These are phyloP conservation scores for Trilocha varians DNA, from an alignment of 2,888 invertebrate species.

Conservation along the genomic window DNA sequence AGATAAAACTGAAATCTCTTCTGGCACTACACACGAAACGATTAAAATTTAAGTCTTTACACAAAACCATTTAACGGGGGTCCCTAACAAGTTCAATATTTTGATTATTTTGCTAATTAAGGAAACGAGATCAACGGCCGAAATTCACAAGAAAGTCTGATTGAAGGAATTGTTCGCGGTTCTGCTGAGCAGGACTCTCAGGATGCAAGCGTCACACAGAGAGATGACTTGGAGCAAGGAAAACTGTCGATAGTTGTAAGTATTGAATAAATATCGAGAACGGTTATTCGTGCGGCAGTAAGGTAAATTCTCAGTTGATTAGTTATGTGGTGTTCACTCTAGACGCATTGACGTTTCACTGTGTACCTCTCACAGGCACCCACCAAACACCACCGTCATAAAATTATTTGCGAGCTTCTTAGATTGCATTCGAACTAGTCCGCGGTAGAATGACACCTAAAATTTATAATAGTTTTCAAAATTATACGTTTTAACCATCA, in stretches of 20 bases:
- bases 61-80: conserved; percentile 49
- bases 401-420: conserved; percentile 69
- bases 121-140: conserved; percentile 60
- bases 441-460: conserved; percentile 36
- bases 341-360: conserved; percentile 62
- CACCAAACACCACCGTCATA: conserved; percentile 52
- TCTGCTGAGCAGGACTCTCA: conserved; percentile 64
- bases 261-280: conserved; percentile 43
- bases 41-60: conserved; percentile 48
- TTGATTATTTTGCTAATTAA: conserved; percentile 71
- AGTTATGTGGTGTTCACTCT: conserved; percentile 60
- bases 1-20: conserved; percentile 58
- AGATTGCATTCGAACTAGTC: conserved; percentile 36
- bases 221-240: conserved; percentile 48
- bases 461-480: conserved; percentile 1
- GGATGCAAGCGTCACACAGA: conserved; percentile 61
- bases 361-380: conserved; percentile 56
- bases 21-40: conserved; percentile 59
- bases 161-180: conserved; percentile 63
- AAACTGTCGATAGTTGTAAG: conserved; percentile 61
- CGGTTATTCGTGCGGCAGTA: conserved; percentile 35
- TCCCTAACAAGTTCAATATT: conserved; percentile 68
- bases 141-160: conserved; percentile 62
- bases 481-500: neutral
- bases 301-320: conserved; percentile 58